These are phyloP conservation scores for Onthophagus sagittarius DNA, from an alignment of 2,888 invertebrate genomes.

Conservation along the genomic window DNA sequence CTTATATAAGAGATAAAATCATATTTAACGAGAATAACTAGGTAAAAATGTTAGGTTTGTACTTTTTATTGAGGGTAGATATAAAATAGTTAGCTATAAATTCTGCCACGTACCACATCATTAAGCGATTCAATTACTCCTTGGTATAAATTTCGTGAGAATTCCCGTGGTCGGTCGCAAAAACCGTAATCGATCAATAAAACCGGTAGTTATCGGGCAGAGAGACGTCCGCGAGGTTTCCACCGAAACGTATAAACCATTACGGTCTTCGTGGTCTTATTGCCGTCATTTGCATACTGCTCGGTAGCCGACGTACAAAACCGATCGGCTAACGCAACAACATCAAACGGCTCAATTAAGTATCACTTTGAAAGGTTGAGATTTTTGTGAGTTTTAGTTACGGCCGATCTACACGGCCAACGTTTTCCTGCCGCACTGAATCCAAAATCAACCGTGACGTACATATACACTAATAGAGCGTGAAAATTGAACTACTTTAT, in stretches of 20 bases:
- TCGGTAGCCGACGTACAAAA: background rate
- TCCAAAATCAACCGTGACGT: background rate
- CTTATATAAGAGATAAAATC: no score
- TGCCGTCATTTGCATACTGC: background rate
- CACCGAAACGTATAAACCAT: background rate
- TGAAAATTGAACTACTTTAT: background rate
- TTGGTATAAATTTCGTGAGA: background rate
- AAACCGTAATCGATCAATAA: background rate
- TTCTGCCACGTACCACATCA: background rate
- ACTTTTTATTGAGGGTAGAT: background rate
- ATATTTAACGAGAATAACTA: no score
- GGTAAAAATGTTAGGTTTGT: background rate
- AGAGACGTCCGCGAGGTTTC: background rate
- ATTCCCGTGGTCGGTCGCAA: background rate
- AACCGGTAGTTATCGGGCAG: background rate
- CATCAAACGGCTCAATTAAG: constrained; percentile 9
- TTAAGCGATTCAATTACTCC: background rate
- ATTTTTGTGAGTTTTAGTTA: background rate
- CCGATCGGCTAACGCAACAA: constrained; percentile 5
- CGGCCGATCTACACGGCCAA: background rate
- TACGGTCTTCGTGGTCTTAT: background rate
- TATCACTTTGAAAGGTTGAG: constrained; percentile 2
- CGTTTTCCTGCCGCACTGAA: background rate
- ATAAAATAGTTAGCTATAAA: background rate
- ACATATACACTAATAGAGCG: background rate